These are phyloP conservation scores for Lasius fuliginosus DNA, from an alignment of 2,888 invertebrate genomes.

Conservation along the genomic window DNA sequence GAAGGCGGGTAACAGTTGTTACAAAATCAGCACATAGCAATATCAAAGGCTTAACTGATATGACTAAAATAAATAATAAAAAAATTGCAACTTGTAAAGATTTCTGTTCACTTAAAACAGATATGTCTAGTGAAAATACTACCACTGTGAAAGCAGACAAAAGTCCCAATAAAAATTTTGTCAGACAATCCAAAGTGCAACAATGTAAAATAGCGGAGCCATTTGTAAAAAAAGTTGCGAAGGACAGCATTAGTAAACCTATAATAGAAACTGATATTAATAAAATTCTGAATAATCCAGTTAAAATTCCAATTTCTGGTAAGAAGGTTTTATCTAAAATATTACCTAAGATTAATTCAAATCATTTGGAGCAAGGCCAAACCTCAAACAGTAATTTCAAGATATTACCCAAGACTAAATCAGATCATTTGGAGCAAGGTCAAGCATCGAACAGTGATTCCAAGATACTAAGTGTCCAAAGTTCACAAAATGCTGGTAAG, in stretches of 20 bases:
- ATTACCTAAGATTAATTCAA: conserved; percentile 37
- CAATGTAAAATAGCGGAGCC: conserved; percentile 20
- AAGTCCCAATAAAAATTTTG: neutral
- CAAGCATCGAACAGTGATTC: neutral
- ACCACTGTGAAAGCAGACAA: conserved; percentile 38
- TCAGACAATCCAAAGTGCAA: neutral
- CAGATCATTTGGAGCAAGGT: neutral
- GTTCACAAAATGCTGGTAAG: neutral
- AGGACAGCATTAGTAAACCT: conserved; percentile 39
- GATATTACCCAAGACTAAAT: conserved; percentile 39
- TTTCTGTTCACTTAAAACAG: conserved; percentile 34
- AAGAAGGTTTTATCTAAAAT: conserved; percentile 19
- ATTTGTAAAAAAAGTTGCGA: conserved; percentile 21
- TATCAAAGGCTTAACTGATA: neutral
- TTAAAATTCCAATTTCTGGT: neutral
- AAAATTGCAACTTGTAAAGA: conserved; percentile 27
- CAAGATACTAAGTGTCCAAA: neutral
- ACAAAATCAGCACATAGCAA: neutral
- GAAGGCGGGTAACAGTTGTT: conserved; percentile 7
- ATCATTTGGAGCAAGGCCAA: conserved; percentile 50
- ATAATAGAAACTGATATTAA: conserved; percentile 12
- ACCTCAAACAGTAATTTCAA: conserved; percentile 67
- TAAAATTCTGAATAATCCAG: conserved; percentile 8
- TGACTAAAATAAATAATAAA: conserved; percentile 30
- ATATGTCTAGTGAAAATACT: conserved; percentile 51